Conservation (phyloP, 2,888 invertebrate genomes). For the Coenonympha arcania region DNA sequence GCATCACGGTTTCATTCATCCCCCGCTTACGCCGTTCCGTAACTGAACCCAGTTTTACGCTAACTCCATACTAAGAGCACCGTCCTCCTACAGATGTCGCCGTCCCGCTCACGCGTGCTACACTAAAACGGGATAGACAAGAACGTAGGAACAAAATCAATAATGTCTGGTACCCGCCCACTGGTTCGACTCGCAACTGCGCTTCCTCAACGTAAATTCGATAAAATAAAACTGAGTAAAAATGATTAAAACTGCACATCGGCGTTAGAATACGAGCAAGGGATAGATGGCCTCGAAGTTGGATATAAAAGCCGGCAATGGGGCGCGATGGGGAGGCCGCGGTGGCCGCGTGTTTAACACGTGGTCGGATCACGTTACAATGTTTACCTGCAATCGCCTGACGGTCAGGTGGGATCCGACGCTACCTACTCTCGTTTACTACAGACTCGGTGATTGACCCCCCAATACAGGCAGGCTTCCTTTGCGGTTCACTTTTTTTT, state of each 20-base stretch:
- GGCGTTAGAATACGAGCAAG: slow-evolving; percentile 37
- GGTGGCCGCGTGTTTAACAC: slow-evolving; percentile 58
- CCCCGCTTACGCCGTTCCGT: slow-evolving; percentile 58
- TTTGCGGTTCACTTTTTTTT: slow-evolving; percentile 13
- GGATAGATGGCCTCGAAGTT: slow-evolving; percentile 2
- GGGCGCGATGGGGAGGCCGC: not conserved
- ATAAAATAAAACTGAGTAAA: slow-evolving; percentile 71
- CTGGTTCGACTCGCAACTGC: slow-evolving; percentile 68
- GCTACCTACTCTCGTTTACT: slow-evolving; percentile 36
- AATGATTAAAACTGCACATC: slow-evolving; percentile 62
- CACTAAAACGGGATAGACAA: slow-evolving; percentile 42
- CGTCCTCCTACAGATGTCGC: slow-evolving; percentile 50
- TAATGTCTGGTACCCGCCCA: slow-evolving; percentile 72
- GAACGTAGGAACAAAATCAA: slow-evolving; percentile 66
- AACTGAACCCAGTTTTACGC: slow-evolving; percentile 52
- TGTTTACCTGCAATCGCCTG: slow-evolving; percentile 69
- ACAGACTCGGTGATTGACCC: slow-evolving; percentile 30
- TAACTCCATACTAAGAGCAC: slow-evolving; percentile 63
- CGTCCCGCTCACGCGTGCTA: slow-evolving; percentile 47
- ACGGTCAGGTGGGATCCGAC: slow-evolving; percentile 62
- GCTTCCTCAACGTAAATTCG: slow-evolving; percentile 70
- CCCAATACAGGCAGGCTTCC: slow-evolving; percentile 20
- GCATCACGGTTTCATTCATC: slow-evolving; percentile 74
- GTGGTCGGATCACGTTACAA: slow-evolving; percentile 68
- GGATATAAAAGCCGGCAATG: not conserved